phyloP scores from a whole-genome alignment of 2,113 vertebrate genomes.

The Mirounga angustirostris region DNA sequence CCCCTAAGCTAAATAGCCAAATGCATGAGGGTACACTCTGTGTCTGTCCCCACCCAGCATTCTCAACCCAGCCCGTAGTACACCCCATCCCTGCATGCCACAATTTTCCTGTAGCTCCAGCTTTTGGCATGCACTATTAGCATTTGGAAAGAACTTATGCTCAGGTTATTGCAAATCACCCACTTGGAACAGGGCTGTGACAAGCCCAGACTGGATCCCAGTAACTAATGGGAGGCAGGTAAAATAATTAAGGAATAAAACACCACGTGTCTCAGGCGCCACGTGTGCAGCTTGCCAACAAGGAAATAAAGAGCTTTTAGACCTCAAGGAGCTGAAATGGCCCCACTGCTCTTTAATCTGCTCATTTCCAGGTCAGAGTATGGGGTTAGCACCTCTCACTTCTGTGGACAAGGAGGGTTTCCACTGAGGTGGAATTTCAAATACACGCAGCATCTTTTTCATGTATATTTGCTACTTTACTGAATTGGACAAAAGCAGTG shows the following conservation, averaged over 20 bases:
- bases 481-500: neutral
- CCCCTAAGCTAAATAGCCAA: constrained; percentile 30
- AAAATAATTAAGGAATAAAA: constrained; percentile 69
- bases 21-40: neutral
- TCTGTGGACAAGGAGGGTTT: neutral
- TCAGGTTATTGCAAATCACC: constrained; percentile 51
- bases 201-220: constrained; percentile 33
- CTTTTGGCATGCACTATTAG: neutral
- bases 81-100: neutral
- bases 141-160: constrained; percentile 19
- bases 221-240: constrained; percentile 52
- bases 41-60: neutral
- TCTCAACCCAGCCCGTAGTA: neutral
- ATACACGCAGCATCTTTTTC: neutral
- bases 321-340: neutral
- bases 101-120: constrained; percentile 60
- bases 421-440: neutral
- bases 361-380: neutral
- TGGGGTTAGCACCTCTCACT: neutral
- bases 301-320: neutral
- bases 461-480: neutral
- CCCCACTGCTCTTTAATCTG: neutral
- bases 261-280: neutral
- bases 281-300: neutral
- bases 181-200: neutral